A percentile compares a stretch with the other conserved stretches of the same genome.
phyloP scores from a whole-genome alignment of 2,113 vertebrate genomes.

The Urocynchramus pylzowi region DNA sequence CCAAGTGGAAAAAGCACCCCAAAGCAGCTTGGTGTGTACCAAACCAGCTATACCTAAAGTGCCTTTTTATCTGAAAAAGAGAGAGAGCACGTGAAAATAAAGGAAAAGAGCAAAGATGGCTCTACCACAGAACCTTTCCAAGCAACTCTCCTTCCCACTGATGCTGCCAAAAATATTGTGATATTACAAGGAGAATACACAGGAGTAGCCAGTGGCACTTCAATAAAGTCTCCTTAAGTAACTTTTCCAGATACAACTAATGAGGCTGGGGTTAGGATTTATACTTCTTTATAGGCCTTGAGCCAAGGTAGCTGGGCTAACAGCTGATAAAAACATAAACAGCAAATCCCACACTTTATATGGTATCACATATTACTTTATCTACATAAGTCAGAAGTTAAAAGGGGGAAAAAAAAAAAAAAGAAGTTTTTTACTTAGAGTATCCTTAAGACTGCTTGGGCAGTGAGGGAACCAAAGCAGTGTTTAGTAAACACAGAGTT shows the following conservation, averaged over 20 bases:
- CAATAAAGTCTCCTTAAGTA: background rate
- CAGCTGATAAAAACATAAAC: background rate
- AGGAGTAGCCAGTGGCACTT: background rate
- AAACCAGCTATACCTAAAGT: background rate
- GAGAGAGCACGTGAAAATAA: rapidly evolving
- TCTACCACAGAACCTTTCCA: background rate
- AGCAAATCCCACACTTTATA: background rate
- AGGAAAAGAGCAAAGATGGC: background rate
- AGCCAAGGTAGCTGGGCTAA: background rate
- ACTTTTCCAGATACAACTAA: rapidly evolving
- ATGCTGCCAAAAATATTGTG: background rate
- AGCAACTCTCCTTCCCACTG: background rate
- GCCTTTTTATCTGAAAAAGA: background rate
- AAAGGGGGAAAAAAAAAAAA: background rate
- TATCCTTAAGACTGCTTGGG: background rate
- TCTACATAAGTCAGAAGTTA: background rate
- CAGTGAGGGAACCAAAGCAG: background rate
- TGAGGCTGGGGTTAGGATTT: background rate
- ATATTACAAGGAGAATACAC: background rate
- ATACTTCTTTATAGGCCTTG: background rate
- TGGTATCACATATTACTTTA: background rate
- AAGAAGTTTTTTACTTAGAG: background rate
- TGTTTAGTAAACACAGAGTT: background rate
- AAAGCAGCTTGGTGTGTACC: background rate
- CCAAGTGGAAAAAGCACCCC: background rate